Percentiles rank a stretch among this genome's conserved stretches.
These are phyloP conservation scores for Caretta caretta DNA, from an alignment of 2,113 vertebrate species.

Conservation along the genomic window DNA sequence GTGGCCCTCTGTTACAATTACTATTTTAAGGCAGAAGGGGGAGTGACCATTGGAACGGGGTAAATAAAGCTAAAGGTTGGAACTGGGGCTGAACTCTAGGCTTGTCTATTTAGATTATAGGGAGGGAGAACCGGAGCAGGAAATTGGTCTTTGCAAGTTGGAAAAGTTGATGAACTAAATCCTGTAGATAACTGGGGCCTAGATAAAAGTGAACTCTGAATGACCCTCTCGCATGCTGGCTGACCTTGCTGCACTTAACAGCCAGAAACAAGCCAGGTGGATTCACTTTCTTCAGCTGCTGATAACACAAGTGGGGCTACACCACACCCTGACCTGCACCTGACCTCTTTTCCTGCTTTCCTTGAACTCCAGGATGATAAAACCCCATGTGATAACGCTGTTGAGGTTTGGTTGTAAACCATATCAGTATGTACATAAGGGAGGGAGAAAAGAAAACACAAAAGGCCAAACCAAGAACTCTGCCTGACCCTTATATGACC, in stretches of 20 bases:
- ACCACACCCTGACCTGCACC: slow-evolving; percentile 69
- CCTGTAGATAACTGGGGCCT: slow-evolving; percentile 6
- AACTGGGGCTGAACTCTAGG: not conserved
- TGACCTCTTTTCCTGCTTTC: slow-evolving; percentile 65
- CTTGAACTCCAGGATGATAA: slow-evolving; percentile 46
- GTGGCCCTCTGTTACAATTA: not conserved
- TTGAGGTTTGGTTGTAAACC: slow-evolving; percentile 33
- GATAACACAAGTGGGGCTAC: slow-evolving; percentile 60
- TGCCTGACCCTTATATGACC: slow-evolving; percentile 54
- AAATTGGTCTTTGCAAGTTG: slow-evolving; percentile 61
- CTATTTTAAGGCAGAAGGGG: not conserved
- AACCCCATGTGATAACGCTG: slow-evolving; percentile 1
- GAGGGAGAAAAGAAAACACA: not conserved
- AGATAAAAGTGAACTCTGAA: slow-evolving; percentile 70
- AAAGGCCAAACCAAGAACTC: slow-evolving; percentile 36
- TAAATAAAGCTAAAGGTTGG: not conserved
- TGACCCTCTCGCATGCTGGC: slow-evolving; percentile 79
- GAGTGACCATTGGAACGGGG: not conserved
- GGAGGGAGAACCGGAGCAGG: slow-evolving; percentile 50
- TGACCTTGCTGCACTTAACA: slow-evolving; percentile 77
- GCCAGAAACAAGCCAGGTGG: slow-evolving; percentile 81
- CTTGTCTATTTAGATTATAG: slow-evolving; percentile 28
- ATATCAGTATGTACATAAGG: slow-evolving; percentile 4
- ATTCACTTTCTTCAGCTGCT: slow-evolving; percentile 79
- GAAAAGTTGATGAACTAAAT: slow-evolving; percentile 62